These are phyloP conservation scores for Ornithoptera alexandrae DNA, from an alignment of 2,888 invertebrate species.

Conservation along the genomic window DNA sequence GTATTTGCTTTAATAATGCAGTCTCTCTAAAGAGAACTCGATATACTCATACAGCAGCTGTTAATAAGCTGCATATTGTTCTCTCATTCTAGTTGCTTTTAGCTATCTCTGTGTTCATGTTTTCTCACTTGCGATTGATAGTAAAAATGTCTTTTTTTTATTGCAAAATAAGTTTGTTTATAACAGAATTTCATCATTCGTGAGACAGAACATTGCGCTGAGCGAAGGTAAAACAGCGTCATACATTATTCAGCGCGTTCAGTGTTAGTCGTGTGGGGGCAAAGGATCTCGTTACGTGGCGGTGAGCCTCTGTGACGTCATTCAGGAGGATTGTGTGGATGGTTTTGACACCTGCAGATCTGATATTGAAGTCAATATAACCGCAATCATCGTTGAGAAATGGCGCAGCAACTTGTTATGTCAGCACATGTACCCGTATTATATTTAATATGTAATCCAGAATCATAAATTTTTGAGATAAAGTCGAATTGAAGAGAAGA, in stretches of 20 bases:
- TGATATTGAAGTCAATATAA: not conserved
- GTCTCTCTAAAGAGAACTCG: too few species aligned
- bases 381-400: not conserved
- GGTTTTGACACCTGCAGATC: conserved; percentile 1
- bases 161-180: conserved; percentile 10
- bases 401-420: too few species aligned
- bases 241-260: conserved; percentile 21
- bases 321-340: conserved; percentile 16
- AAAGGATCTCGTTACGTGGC: conserved; percentile 20
- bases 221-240: conserved; percentile 20
- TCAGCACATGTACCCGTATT: too few species aligned
- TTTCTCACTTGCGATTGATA: too few species aligned
- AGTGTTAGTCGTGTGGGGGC: conserved; percentile 11
- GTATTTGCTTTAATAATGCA: too few species aligned
- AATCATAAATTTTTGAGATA: too few species aligned
- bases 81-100: too few species aligned
- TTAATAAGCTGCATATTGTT: too few species aligned
- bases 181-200: conserved; percentile 16
- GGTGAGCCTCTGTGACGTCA: conserved; percentile 24
- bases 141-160: not conserved
- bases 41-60: too few species aligned
- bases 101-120: too few species aligned
- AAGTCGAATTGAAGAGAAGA: too few species aligned
- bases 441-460: too few species aligned
- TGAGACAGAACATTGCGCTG: conserved; percentile 12